These are phyloP conservation scores for Mythimna ferrago DNA, from an alignment of 2,888 invertebrate genomes.

Conservation along the genomic window DNA sequence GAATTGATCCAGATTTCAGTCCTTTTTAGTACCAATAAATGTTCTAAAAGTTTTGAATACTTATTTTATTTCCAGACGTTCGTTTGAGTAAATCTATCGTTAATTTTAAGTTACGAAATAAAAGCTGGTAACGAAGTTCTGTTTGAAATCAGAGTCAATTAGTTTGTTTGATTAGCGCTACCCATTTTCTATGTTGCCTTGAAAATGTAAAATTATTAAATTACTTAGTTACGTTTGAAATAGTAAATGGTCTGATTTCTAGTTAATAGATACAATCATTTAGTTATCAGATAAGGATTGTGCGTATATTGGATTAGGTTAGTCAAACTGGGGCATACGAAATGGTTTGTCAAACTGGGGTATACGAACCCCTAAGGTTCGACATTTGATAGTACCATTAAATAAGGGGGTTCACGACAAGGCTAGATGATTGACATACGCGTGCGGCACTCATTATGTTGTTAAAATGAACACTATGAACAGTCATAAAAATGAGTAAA, in stretches of 20 bases:
- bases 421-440: too few relatives aligned
- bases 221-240: constrained; percentile 15
- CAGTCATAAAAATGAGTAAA: too few relatives aligned
- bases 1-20: background rate
- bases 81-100: constrained; percentile 10
- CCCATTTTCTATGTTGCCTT: constrained; percentile 6
- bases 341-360: too few relatives aligned
- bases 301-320: too few relatives aligned
- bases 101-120: constrained; percentile 17
- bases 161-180: constrained; percentile 21
- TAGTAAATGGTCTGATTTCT: background rate
- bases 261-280: background rate
- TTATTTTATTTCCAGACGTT: constrained; percentile 12
- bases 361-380: too few relatives aligned
- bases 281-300: too few relatives aligned
- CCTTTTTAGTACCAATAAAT: background rate
- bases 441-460: too few relatives aligned
- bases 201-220: constrained; percentile 4
- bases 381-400: too few relatives aligned
- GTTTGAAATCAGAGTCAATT: constrained; percentile 27
- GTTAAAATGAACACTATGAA: too few relatives aligned
- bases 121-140: constrained; percentile 20
- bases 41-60: background rate
- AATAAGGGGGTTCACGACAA: too few relatives aligned
- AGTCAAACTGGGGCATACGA: too few relatives aligned